A percentile compares a stretch with the other conserved stretches of the same genome.
Conservation (phyloP, 2,113 vertebrate species). For the Ovibos moschatus region DNA sequence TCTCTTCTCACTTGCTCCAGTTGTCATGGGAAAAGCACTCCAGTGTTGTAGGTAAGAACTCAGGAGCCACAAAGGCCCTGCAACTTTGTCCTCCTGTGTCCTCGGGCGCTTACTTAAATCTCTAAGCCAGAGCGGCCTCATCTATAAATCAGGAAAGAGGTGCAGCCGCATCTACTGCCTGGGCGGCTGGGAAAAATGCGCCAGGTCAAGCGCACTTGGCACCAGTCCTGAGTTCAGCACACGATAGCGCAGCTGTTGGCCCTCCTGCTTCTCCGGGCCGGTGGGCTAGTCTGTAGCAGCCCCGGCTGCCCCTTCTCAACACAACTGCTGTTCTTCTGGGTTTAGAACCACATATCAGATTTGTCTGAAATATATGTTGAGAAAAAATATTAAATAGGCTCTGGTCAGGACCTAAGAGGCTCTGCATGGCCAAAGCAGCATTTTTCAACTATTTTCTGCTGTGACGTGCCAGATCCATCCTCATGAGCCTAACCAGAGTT, state of each 20-base stretch:
- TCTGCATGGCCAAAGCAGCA: neutral
- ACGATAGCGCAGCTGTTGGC: accelerated
- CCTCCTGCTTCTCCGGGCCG: neutral
- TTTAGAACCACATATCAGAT: neutral
- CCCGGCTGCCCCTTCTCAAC: neutral
- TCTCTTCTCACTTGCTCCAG: neutral
- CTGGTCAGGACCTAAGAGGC: neutral
- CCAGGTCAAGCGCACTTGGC: neutral
- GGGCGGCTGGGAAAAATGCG: neutral
- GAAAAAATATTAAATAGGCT: neutral
- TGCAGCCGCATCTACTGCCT: neutral
- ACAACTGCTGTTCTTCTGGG: neutral
- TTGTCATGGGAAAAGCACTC: neutral
- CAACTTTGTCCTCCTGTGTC: neutral
- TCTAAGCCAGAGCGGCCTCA: neutral
- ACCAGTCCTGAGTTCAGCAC: neutral
- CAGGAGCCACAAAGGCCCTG: neutral
- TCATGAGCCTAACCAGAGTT: neutral
- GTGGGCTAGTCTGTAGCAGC: neutral
- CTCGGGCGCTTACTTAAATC: neutral
- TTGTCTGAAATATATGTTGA: neutral
- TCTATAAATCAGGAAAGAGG: neutral
- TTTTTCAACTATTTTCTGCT: neutral
- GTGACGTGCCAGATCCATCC: neutral
- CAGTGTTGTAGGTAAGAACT: neutral